A percentile compares a stretch with the other conserved stretches of the same genome.
These are phyloP conservation scores for Hermaeophaga mercurialis DNA, from an alignment of 2,888 invertebrate genomes.

Conservation along the genomic window DNA sequence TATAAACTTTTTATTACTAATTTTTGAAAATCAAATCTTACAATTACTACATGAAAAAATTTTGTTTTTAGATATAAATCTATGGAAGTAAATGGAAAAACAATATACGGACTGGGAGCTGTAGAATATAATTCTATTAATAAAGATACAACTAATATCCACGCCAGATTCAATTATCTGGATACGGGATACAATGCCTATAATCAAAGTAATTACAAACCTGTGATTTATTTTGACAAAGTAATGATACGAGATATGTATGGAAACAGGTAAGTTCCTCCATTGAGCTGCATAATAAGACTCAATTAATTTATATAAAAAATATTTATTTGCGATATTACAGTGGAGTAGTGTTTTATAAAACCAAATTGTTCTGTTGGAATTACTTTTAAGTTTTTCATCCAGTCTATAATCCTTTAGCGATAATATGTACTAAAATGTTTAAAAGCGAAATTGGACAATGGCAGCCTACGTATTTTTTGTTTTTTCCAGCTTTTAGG, in stretches of 20 bases:
- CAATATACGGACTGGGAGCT: slow-evolving; percentile 54
- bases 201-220: slow-evolving; percentile 38
- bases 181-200: slow-evolving; percentile 44
- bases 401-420: too few relatives aligned
- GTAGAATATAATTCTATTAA: slow-evolving; percentile 51
- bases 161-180: slow-evolving; percentile 49
- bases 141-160: slow-evolving; percentile 45
- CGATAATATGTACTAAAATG: too few relatives aligned
- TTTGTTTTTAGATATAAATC: slow-evolving; percentile 46
- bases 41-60: not conserved
- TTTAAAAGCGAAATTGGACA: too few relatives aligned
- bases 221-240: slow-evolving; percentile 48
- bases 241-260: slow-evolving; percentile 53
- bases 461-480: too few relatives aligned
- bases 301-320: too few relatives aligned
- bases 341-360: too few relatives aligned
- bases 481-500: too few relatives aligned
- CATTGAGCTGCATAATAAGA: too few relatives aligned
- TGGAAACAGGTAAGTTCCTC: slow-evolving; percentile 54
- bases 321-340: too few relatives aligned
- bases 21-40: not conserved
- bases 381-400: too few relatives aligned
- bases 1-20: too few relatives aligned
- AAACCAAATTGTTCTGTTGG: too few relatives aligned
- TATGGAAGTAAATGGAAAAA: slow-evolving; percentile 48